These are phyloP conservation scores for Elymnias hypermnestra DNA, from an alignment of 1,140 invertebrate species.

Conservation along the genomic window DNA sequence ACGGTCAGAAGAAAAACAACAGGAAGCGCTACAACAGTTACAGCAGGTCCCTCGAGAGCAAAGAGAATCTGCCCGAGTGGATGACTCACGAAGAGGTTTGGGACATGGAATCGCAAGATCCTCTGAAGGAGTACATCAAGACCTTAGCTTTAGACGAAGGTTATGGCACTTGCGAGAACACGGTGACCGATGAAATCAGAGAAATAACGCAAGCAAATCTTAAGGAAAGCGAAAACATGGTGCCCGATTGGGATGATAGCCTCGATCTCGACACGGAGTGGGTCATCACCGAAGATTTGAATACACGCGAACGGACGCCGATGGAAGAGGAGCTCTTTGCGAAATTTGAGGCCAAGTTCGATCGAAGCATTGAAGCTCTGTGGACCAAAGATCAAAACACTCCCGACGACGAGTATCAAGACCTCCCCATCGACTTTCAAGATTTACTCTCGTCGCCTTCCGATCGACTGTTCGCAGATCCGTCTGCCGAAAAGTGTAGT, in stretches of 20 bases:
- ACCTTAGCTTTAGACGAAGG: conserved; percentile 69
- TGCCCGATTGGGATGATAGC: conserved; percentile 61
- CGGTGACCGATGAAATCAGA: conserved; percentile 60
- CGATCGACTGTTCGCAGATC: conserved; percentile 60
- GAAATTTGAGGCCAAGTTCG: conserved; percentile 81
- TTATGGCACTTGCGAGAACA: conserved; percentile 73
- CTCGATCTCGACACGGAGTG: conserved; percentile 55
- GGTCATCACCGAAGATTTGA: conserved; percentile 53
- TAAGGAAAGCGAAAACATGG: conserved; percentile 46
- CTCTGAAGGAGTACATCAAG: conserved; percentile 68
- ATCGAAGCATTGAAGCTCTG: conserved; percentile 80
- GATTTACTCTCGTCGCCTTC: conserved; percentile 76
- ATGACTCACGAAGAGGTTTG: conserved; percentile 69
- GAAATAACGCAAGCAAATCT: conserved; percentile 40
- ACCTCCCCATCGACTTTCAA: conserved; percentile 77
- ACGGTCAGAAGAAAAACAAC: conserved; percentile 58
- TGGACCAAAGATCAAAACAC: conserved; percentile 75
- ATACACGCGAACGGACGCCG: conserved; percentile 43
- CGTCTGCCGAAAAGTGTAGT: conserved; percentile 55
- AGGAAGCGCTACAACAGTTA: conserved; percentile 62
- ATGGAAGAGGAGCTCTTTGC: conserved; percentile 77
- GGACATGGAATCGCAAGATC: conserved; percentile 73
- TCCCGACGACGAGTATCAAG: conserved; percentile 75
- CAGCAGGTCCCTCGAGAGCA: conserved; percentile 61
- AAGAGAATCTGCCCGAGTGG: conserved; percentile 71